These are phyloP conservation scores for Leucoma salicis DNA, from an alignment of 2,888 invertebrate species.

Conservation along the genomic window DNA sequence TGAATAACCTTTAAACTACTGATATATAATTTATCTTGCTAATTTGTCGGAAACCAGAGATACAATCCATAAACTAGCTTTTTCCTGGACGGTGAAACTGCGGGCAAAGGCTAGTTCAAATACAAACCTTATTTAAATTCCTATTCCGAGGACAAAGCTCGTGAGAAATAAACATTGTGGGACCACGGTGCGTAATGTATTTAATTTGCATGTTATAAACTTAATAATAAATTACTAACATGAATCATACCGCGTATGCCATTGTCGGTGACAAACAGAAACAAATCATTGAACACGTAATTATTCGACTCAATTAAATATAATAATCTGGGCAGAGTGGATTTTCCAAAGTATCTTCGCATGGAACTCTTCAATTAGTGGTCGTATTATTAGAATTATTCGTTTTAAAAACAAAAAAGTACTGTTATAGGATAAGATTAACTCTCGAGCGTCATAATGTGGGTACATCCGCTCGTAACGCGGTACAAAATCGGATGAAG, in stretches of 20 bases:
- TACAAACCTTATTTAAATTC: slow-evolving; percentile 21
- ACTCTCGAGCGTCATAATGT: too few species aligned
- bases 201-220: slow-evolving; percentile 30
- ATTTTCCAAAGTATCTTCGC: not conserved
- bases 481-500: too few species aligned
- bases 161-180: slow-evolving; percentile 41
- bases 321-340: not conserved
- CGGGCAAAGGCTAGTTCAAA: too few species aligned
- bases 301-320: not conserved
- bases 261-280: slow-evolving; percentile 23
- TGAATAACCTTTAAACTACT: too few species aligned
- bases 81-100: too few species aligned
- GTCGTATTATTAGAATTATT: not conserved
- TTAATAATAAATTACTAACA: slow-evolving; percentile 29
- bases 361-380: not conserved
- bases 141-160: slow-evolving; percentile 30
- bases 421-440: too few species aligned
- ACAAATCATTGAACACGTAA: slow-evolving; percentile 9
- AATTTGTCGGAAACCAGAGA: too few species aligned
- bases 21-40: too few species aligned
- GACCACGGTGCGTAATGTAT: slow-evolving; percentile 24
- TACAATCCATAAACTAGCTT: too few species aligned
- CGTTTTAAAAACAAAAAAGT: too few species aligned
- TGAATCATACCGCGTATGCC: slow-evolving; percentile 31
- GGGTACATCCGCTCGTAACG: too few species aligned